Evolutionary conservation across 1,140 invertebrate species (phyloP), one percentile per base, ranked within the genome.

Genomic region (Ceratoteleas bidentatus): DNA sequence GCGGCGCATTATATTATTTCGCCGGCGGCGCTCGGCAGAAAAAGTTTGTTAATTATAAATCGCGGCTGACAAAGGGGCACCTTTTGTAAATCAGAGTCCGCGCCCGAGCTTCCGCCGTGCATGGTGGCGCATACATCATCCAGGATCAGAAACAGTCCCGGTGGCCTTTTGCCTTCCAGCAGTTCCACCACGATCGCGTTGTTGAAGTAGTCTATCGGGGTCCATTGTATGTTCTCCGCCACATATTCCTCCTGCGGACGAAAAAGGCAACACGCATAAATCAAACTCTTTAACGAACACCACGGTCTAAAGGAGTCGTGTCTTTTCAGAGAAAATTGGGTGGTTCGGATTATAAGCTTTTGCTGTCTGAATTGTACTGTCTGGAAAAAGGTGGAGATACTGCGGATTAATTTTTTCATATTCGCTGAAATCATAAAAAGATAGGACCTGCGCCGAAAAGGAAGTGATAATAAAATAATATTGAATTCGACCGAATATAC

Each of bases 111-210:
- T 32, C 95, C 95, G 4, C 94, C 94, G 85, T 96, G 95, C 87
- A 95, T 92, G 14, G 95, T 95, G 2, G 95, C 94, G 90, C 95
- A 96, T 4, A 95, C 93, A 88, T 96, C 95, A 85, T 96, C 95
- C 11, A 96, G 88, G 10, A 96, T 90, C 75, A 93, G 92, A 89
- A 95, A 94, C 43, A 95, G 92, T 74, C 94, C 94, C 61, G 93
- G 93, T 7, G 93, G 93, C 62, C 89, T 85, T 86, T 93, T 93
- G 4, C 89, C 90, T 88, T 92, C 94, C 56, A 96, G 95, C 56
- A 96, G 88, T 84, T 96, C 95, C 75, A 94, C 94, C 45, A 95
- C 95, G 58, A 95, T 90, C 79, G 95, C 94, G 84, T 96, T 96
- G 90, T 96, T 95, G 90, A 96, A 96, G 87, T 94, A 96, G 24